Percentiles rank a stretch among this genome's conserved stretches.
phyloP scores from a whole-genome alignment of 2,888 invertebrate genomes.

The Pyrrhosoma nymphula region DNA sequence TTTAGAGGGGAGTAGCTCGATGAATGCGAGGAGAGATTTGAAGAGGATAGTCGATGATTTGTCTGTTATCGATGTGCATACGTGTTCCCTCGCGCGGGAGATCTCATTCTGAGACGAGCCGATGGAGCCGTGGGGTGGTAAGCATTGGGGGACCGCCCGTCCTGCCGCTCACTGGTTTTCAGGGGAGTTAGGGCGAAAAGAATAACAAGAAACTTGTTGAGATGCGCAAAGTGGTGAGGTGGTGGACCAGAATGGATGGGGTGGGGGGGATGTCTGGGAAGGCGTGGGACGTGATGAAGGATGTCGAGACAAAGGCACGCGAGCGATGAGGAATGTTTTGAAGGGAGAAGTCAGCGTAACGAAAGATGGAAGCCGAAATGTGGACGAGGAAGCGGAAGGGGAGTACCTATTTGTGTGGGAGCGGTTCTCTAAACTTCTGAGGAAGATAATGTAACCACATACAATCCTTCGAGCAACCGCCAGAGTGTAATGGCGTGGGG shows the following conservation, averaged over 20 bases:
- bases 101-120: too few species aligned
- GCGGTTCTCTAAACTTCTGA: neutral
- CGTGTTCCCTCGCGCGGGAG: too few species aligned
- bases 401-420: neutral
- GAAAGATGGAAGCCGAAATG: neutral
- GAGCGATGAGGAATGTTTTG: neutral
- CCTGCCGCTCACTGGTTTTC: neutral
- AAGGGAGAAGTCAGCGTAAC: neutral
- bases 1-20: too few species aligned
- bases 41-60: too few species aligned
- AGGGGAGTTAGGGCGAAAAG: neutral
- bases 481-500: too few species aligned
- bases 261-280: neutral
- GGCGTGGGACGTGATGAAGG: neutral
- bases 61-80: too few species aligned
- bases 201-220: conserved; percentile 1
- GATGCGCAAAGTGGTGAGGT: neutral
- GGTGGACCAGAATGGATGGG: neutral
- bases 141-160: neutral
- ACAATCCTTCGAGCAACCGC: too few species aligned
- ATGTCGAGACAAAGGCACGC: neutral
- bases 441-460: neutral
- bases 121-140: too few species aligned
- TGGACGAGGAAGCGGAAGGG: neutral
- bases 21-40: neutral